Evolutionary conservation across 2,888 invertebrate genomes (phyloP).

Genomic region (Drosophila vallismaia): DNA sequence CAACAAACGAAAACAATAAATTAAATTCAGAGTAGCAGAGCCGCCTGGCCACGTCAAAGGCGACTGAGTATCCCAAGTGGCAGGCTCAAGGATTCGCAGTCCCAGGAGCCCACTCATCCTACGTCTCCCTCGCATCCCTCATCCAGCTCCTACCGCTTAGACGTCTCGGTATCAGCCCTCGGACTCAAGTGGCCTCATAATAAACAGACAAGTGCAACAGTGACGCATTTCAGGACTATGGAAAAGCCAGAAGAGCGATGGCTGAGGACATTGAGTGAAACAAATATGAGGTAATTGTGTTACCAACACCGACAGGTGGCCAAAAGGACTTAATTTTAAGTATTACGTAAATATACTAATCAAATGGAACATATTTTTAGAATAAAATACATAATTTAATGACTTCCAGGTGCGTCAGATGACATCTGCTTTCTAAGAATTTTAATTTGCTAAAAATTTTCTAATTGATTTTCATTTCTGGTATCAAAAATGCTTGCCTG

Average conservation of each 20-base stretch:
- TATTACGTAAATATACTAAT: neutral
- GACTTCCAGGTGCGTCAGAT: neutral
- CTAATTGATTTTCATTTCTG: conserved; percentile 16
- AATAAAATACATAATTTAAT: neutral
- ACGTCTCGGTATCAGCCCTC: conserved; percentile 42
- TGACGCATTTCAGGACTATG: conserved; percentile 36
- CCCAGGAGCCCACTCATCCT: conserved; percentile 17
- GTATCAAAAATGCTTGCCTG: neutral
- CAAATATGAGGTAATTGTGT: conserved; percentile 16
- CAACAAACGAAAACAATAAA: conserved; percentile 69
- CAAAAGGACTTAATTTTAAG: neutral
- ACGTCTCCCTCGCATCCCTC: neutral
- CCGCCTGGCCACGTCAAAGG: conserved; percentile 64
- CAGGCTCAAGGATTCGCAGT: conserved; percentile 48
- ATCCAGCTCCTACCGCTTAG: conserved; percentile 6
- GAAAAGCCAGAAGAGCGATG: conserved; percentile 10
- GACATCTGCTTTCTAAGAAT: neutral
- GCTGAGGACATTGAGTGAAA: neutral
- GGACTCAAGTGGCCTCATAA: conserved; percentile 61
- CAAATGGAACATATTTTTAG: neutral
- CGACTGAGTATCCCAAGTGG: conserved; percentile 44
- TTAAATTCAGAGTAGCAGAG: conserved; percentile 63
- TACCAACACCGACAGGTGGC: conserved; percentile 17
- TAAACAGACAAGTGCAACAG: conserved; percentile 66
- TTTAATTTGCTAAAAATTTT: conserved; percentile 3